Conservation (phyloP, 2,113 vertebrate species). For the Mormyrus iriodes region DNA sequence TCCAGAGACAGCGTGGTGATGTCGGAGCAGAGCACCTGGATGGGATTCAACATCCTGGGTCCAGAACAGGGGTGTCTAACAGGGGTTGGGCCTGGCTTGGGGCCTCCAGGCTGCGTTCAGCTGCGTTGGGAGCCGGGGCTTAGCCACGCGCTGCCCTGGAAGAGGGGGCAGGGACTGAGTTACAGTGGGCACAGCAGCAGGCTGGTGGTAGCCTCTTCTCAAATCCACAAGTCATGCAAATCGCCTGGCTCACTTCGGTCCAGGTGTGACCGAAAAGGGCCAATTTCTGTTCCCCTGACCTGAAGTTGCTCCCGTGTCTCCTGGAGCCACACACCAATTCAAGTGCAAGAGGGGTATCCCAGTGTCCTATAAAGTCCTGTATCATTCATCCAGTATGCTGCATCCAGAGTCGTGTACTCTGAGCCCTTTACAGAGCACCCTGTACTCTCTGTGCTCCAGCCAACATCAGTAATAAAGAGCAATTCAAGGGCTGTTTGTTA, state of each 20-base stretch:
- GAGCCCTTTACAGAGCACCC: not conserved
- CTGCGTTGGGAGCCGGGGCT: slow-evolving; percentile 24
- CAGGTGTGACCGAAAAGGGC: not conserved
- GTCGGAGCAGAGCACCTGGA: slow-evolving; percentile 71
- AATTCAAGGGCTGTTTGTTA: not conserved
- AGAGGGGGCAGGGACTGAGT: slow-evolving; percentile 45
- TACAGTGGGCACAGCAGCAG: slow-evolving; percentile 25
- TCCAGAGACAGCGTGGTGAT: slow-evolving; percentile 70
- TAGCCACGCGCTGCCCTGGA: slow-evolving; percentile 67
- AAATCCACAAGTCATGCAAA: slow-evolving; percentile 21
- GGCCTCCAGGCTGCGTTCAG: slow-evolving; percentile 61
- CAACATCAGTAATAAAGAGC: not conserved
- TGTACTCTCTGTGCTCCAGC: not conserved
- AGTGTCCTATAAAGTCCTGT: not conserved
- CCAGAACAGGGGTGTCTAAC: slow-evolving; percentile 56
- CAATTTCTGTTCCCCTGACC: not conserved
- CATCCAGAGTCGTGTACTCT: not conserved
- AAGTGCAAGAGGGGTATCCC: not conserved
- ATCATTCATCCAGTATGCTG: not conserved
- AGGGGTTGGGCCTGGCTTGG: slow-evolving; percentile 50
- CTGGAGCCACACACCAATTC: not conserved
- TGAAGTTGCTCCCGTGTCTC: not conserved
- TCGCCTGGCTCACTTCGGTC: not conserved
- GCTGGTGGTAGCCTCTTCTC: not conserved
- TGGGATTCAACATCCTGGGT: slow-evolving; percentile 70